These are phyloP conservation scores for Agrilus mali DNA, from an alignment of 2,888 invertebrate species.

Conservation along the genomic window DNA sequence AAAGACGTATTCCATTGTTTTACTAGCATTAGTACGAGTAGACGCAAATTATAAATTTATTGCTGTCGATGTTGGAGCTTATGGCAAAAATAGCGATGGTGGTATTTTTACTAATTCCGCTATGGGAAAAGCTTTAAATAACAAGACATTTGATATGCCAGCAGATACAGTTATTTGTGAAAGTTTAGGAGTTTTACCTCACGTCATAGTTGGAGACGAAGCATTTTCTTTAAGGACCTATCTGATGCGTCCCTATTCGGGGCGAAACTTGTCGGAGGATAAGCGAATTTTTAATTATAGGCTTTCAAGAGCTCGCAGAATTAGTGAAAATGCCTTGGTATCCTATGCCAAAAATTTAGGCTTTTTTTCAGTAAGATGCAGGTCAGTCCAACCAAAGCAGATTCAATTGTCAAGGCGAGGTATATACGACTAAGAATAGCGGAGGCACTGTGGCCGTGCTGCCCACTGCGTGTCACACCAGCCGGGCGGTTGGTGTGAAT, in stretches of 20 bases:
- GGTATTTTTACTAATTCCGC: slow-evolving; percentile 4
- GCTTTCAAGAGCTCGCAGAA: slow-evolving; percentile 3
- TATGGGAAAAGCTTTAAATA: slow-evolving; percentile 2
- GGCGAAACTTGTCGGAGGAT: neutral
- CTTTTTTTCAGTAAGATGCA: slow-evolving; percentile 2
- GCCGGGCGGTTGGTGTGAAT: no score
- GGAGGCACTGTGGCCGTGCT: no score
- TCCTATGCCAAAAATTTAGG: slow-evolving; percentile 3
- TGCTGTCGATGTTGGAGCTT: no score
- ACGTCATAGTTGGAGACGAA: no score
- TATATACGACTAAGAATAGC: no score
- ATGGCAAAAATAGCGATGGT: slow-evolving; percentile 4
- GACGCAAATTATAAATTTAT: no score
- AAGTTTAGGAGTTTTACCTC: no score
- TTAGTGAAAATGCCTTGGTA: slow-evolving; percentile 3
- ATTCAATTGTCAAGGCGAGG: no score
- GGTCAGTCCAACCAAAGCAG: slow-evolving; percentile 2
- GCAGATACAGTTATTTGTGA: neutral
- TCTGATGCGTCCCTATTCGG: slow-evolving; percentile 3
- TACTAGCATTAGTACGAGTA: no score
- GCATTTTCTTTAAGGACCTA: slow-evolving; percentile 2
- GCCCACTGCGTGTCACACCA: no score
- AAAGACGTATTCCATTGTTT: no score
- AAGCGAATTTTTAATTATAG: slow-evolving; percentile 2
- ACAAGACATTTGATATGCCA: neutral